These are phyloP conservation scores for Pardalotus punctatus DNA, from an alignment of 2,113 vertebrate species.

Conservation along the genomic window DNA sequence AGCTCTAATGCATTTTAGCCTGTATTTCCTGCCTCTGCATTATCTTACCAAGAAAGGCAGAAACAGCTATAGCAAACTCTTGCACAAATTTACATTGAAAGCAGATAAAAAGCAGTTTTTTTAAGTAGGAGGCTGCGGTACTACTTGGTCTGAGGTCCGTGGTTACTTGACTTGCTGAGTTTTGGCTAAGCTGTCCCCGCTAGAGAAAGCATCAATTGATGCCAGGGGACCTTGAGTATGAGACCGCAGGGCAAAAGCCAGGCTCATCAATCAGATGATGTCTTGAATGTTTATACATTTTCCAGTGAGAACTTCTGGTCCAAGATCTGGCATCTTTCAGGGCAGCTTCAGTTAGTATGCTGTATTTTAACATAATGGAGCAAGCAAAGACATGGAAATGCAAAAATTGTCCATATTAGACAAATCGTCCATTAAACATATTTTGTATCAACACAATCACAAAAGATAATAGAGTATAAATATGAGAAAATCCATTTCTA, in stretches of 20 bases:
- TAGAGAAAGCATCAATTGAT: background rate
- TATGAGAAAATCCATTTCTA: background rate
- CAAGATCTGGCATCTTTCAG: background rate
- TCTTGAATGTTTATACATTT: background rate
- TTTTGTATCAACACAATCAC: background rate
- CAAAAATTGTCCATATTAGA: background rate
- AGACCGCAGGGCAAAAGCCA: background rate
- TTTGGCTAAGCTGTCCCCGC: background rate
- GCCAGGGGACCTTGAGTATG: no score
- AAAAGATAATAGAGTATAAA: background rate
- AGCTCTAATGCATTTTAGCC: background rate
- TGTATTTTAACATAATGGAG: background rate
- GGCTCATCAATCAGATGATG: background rate
- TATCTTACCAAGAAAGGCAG: background rate
- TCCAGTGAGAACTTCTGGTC: background rate
- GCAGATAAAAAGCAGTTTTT: background rate
- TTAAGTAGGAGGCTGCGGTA: background rate
- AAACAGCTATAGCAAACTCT: background rate
- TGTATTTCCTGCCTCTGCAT: background rate
- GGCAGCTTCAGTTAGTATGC: background rate
- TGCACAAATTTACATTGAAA: background rate
- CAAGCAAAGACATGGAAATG: background rate
- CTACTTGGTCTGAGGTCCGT: background rate
- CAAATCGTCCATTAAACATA: background rate
- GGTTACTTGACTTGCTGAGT: background rate